phyloP scores from a whole-genome alignment of 1,140 invertebrate genomes.

The Leptopilina boulardi region DNA sequence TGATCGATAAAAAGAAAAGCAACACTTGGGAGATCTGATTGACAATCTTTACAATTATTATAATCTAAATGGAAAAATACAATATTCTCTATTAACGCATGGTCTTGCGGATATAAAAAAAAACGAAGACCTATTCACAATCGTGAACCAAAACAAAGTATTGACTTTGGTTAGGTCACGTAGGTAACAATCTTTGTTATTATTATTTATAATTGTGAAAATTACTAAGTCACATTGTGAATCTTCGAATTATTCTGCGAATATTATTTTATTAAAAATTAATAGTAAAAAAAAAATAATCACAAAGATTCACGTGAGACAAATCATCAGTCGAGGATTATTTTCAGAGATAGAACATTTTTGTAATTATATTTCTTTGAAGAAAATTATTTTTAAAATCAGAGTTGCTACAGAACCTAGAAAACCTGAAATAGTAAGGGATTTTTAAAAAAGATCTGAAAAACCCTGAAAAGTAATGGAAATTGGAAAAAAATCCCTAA shows the following conservation, averaged over 20 bases:
- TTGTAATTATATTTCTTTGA: too few species aligned
- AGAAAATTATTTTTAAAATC: too few species aligned
- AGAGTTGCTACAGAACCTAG: too few species aligned
- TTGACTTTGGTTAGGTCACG: constrained; percentile 18
- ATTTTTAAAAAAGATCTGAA: too few species aligned
- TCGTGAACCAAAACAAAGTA: constrained; percentile 6
- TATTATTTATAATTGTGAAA: background rate
- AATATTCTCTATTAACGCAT: constrained; percentile 16
- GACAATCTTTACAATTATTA: constrained; percentile 8
- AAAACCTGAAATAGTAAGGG: too few species aligned
- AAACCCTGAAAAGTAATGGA: too few species aligned
- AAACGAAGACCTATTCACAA: constrained; percentile 29
- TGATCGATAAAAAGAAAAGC: background rate
- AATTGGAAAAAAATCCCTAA: too few species aligned
- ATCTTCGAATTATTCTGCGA: background rate
- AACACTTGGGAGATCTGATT: constrained; percentile 24
- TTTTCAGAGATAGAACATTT: too few species aligned
- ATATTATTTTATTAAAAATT: background rate
- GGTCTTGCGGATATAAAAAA: constrained; percentile 25
- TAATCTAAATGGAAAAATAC: constrained; percentile 33
- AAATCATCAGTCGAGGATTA: background rate
- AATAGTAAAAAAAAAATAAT: background rate
- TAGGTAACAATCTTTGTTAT: constrained; percentile 12
- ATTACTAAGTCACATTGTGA: background rate
- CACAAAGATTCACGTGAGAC: background rate